Conservation (phyloP, 2,888 invertebrate species). For the Drosophila bunnanda region DNA sequence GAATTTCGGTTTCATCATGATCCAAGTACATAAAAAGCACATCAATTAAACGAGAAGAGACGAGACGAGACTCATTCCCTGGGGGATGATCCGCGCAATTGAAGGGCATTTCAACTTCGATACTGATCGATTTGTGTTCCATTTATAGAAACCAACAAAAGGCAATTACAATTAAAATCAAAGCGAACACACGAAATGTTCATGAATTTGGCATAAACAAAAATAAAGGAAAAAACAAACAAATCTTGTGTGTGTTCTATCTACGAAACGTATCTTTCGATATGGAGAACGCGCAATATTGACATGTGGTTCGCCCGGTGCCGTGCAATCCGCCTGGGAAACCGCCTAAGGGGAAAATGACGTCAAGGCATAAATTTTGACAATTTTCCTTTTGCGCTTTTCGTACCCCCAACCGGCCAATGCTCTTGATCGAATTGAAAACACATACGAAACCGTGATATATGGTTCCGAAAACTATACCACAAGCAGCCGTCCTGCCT, state of each 20-base stretch:
- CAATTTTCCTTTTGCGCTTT: constrained; percentile 39
- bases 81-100: constrained; percentile 12
- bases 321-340: constrained; percentile 2
- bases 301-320: constrained; percentile 66
- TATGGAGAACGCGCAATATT: constrained; percentile 73
- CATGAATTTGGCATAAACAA: constrained; percentile 74
- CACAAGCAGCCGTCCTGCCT: constrained; percentile 14
- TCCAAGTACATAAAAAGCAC: constrained; percentile 5
- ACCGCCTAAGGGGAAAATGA: constrained; percentile 55
- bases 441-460: constrained; percentile 66
- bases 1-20: constrained; percentile 4
- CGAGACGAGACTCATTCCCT: not conserved
- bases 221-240: constrained; percentile 65
- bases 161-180: constrained; percentile 57
- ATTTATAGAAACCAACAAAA: constrained; percentile 34
- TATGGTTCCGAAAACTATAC: constrained; percentile 42
- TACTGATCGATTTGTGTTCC: constrained; percentile 35
- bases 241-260: constrained; percentile 34
- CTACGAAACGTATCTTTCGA: constrained; percentile 48
- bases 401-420: constrained; percentile 6
- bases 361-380: constrained; percentile 78
- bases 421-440: constrained; percentile 58
- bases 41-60: constrained; percentile 9
- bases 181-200: constrained; percentile 53
- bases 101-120: constrained; percentile 39